Evolutionary conservation across 2,797 vertebrate species (phyloP).

Genomic region (Tolypeutes matacus): DNA sequence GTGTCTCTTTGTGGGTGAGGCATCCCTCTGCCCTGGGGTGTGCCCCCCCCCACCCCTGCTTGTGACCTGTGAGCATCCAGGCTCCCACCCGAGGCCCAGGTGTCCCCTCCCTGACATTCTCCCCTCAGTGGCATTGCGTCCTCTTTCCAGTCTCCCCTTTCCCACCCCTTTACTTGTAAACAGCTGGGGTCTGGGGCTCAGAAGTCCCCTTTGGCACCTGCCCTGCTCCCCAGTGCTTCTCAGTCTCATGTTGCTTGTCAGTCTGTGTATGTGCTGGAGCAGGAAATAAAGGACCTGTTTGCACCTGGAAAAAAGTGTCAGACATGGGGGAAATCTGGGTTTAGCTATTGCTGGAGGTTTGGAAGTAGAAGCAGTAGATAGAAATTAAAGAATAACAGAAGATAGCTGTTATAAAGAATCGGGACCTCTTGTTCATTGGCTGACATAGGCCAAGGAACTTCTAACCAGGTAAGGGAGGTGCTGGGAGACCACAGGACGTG

Average conservation of each 20-base stretch:
- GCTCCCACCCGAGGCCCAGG: not conserved
- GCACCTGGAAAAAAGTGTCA: too few species aligned
- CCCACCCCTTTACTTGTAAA: not conserved
- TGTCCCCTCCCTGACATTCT: not conserved
- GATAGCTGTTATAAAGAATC: too few species aligned
- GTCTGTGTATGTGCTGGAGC: not conserved
- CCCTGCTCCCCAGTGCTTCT: not conserved
- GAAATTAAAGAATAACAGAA: too few species aligned
- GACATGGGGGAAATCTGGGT: too few species aligned
- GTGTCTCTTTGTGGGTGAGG: not conserved
- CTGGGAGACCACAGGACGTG: too few species aligned
- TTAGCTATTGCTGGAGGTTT: too few species aligned
- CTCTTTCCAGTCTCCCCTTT: not conserved
- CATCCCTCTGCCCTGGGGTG: not conserved
- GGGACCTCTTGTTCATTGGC: too few species aligned
- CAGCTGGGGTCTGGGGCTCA: not conserved
- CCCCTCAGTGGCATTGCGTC: not conserved
- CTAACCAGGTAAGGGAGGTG: too few species aligned
- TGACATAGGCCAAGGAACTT: too few species aligned
- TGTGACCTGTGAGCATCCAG: not conserved
- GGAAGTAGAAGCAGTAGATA: too few species aligned
- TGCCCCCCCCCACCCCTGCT: too few species aligned
- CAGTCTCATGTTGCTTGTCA: not conserved
- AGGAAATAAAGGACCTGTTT: slow-evolving; percentile 66
- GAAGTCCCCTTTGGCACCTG: not conserved